A percentile compares a stretch with the other conserved stretches of the same genome.
Evolutionary conservation across 2,113 vertebrate genomes (phyloP).

Genomic region (Thinocorus orbignyianus): DNA sequence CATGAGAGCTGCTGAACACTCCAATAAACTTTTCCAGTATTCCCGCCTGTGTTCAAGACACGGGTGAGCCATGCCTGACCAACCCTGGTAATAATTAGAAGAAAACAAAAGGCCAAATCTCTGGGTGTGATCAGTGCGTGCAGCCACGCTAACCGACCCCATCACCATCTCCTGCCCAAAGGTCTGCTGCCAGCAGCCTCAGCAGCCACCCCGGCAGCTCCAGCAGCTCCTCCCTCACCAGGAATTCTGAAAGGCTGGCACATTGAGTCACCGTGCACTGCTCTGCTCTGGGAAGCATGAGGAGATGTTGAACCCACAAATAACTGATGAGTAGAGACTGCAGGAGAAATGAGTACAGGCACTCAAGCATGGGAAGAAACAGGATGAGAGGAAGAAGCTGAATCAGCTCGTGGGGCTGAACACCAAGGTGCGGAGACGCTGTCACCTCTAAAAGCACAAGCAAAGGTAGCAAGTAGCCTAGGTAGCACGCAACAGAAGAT

Average conservation of each 20-base stretch:
- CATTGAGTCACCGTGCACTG: fast-evolving
- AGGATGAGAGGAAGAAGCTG: not conserved
- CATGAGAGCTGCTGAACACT: fast-evolving
- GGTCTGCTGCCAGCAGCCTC: not conserved
- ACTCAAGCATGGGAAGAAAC: not conserved
- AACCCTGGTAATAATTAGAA: not conserved
- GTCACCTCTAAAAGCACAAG: not conserved
- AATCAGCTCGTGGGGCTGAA: not conserved
- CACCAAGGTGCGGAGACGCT: not conserved
- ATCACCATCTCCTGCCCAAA: not conserved
- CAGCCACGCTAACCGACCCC: not conserved
- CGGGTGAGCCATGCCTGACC: not conserved
- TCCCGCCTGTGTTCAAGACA: not conserved
- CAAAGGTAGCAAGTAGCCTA: not conserved
- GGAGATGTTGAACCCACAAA: not conserved
- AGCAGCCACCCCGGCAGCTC: not conserved
- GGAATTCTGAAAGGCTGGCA: not conserved
- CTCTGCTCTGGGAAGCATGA: not conserved
- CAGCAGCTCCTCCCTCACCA: not conserved
- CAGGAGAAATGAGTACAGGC: not conserved
- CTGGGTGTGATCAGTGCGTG: not conserved
- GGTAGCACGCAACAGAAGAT: not conserved
- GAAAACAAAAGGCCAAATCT: not conserved
- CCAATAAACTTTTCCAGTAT: not conserved
- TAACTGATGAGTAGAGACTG: not conserved